phyloP scores from a whole-genome alignment of 2,113 vertebrate species.

The Craseonycteris thonglongyai region DNA sequence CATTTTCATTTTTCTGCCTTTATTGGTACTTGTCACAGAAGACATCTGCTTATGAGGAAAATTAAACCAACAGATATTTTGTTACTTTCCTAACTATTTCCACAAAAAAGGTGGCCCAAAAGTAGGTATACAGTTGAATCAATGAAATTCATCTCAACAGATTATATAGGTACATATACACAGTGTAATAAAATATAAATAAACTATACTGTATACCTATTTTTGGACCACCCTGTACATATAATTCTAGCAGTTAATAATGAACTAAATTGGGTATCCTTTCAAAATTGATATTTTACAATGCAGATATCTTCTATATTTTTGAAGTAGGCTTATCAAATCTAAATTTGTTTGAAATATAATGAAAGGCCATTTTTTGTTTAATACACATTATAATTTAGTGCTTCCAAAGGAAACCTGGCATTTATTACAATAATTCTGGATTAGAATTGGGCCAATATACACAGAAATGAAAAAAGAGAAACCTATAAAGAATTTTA shows the following conservation, averaged over 20 bases:
- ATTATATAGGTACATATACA: too few species aligned
- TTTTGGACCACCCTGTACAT: too few species aligned
- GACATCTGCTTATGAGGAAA: background rate
- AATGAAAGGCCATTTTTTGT: background rate
- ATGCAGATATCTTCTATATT: background rate
- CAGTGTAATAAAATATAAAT: too few species aligned
- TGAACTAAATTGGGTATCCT: background rate
- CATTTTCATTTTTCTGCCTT: background rate
- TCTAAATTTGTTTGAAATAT: background rate
- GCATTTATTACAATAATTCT: background rate
- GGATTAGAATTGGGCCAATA: background rate
- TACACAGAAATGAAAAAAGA: background rate
- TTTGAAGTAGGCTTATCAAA: background rate
- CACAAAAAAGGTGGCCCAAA: too few species aligned
- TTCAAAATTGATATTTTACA: background rate
- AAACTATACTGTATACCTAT: too few species aligned
- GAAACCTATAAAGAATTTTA: background rate
- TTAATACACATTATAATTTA: background rate
- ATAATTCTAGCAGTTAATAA: background rate
- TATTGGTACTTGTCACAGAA: background rate
- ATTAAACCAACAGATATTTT: background rate
- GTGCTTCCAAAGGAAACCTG: background rate
- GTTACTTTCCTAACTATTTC: background rate
- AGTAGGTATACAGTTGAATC: too few species aligned
- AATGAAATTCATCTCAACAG: too few species aligned